Evolutionary conservation across 2,888 invertebrate species (phyloP).

Genomic region (Hartigia nigra): DNA sequence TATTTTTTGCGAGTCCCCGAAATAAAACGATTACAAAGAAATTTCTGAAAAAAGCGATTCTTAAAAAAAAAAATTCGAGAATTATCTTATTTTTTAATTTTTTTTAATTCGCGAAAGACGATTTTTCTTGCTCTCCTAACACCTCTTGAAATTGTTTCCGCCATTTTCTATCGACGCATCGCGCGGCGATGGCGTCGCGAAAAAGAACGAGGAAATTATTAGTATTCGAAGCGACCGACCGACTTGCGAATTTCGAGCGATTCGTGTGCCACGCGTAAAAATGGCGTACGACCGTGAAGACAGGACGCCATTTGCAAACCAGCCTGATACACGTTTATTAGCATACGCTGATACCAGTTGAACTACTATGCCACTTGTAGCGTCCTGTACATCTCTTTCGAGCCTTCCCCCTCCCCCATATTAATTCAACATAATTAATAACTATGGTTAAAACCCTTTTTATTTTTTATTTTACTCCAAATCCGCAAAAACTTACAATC

Average conservation of each 20-base stretch:
- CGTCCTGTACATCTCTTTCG: background rate
- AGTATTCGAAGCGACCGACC: background rate
- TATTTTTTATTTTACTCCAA: background rate
- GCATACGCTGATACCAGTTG: slow-evolving; percentile 28
- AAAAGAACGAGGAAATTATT: background rate
- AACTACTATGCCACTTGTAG: background rate
- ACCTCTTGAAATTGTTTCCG: background rate
- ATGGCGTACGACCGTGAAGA: slow-evolving; percentile 36
- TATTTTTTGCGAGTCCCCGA: background rate
- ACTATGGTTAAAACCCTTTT: background rate
- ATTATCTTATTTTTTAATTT: too few relatives aligned
- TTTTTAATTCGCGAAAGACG: background rate
- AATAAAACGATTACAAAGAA: background rate
- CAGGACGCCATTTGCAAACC: slow-evolving; percentile 47
- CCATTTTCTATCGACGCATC: background rate
- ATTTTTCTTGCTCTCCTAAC: background rate
- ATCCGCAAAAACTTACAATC: background rate
- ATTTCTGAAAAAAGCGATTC: background rate
- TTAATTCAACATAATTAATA: background rate
- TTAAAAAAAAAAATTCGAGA: background rate
- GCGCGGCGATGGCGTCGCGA: background rate
- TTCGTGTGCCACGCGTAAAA: slow-evolving; percentile 36
- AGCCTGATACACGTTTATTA: slow-evolving; percentile 38
- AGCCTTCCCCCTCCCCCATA: background rate
- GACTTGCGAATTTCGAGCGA: slow-evolving; percentile 5